A percentile compares a stretch with the other conserved stretches of the same genome.
phyloP scores from a whole-genome alignment of 2,113 vertebrate species.

The Nerophis ophidion region DNA sequence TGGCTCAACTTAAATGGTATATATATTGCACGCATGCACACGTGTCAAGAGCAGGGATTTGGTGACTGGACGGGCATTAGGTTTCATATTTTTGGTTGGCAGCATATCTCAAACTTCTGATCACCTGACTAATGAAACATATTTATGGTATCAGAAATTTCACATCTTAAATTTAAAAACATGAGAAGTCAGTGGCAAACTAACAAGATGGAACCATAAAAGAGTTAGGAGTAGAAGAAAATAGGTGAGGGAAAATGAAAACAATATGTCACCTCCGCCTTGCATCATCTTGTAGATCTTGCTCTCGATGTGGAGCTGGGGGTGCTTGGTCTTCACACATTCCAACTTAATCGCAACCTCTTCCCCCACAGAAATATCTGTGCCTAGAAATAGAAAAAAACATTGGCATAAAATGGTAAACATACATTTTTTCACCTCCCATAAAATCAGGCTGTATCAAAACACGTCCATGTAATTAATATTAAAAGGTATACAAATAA shows the following conservation, averaged over 20 bases:
- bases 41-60: too few relatives aligned
- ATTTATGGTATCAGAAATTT: too few relatives aligned
- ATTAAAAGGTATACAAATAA: too few relatives aligned
- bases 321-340: conserved; percentile 97
- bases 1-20: too few relatives aligned
- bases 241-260: neutral
- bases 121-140: too few relatives aligned
- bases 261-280: conserved; percentile 78
- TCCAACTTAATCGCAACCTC: conserved; percentile 95
- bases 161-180: too few relatives aligned
- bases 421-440: neutral
- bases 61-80: too few relatives aligned
- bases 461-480: too few relatives aligned
- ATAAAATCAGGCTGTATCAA: too few relatives aligned
- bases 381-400: conserved; percentile 67
- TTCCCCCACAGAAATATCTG: conserved; percentile 89
- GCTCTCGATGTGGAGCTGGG: conserved; percentile 96
- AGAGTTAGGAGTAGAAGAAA: neutral
- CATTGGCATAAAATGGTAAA: neutral
- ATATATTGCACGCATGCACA: too few relatives aligned
- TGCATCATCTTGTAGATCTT: conserved; percentile 99
- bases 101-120: too few relatives aligned
- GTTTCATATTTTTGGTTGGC: too few relatives aligned
- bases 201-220: neutral
- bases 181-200: neutral